Percentiles rank a stretch among this genome's conserved stretches.
These are phyloP conservation scores for Drosophila kuntzei DNA, from an alignment of 2,888 invertebrate species.

Conservation along the genomic window DNA sequence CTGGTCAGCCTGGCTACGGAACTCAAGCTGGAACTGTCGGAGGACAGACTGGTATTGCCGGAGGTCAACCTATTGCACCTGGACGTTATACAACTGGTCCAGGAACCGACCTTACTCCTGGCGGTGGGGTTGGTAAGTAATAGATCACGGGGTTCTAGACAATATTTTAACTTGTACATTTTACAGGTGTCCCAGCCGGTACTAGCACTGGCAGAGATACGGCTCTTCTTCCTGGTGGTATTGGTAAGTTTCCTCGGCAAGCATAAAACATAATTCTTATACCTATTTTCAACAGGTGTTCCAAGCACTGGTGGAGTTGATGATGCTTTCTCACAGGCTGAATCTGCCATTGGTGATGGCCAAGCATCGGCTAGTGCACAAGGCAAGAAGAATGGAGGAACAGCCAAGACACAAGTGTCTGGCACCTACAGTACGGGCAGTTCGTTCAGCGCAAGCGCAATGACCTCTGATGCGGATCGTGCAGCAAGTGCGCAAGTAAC, in stretches of 20 bases:
- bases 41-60: constrained; percentile 24
- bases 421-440: constrained; percentile 92
- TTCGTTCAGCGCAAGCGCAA: constrained; percentile 93
- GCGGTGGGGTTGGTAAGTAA: constrained; percentile 48
- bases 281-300: constrained; percentile 25
- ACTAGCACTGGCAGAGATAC: constrained; percentile 49
- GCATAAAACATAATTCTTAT: neutral
- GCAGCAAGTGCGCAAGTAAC: constrained; percentile 88
- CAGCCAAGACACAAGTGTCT: constrained; percentile 93
- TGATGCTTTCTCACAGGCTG: constrained; percentile 91
- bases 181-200: constrained; percentile 45
- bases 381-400: constrained; percentile 91
- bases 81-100: constrained; percentile 53
- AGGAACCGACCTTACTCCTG: constrained; percentile 22
- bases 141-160: neutral
- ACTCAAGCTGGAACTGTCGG: constrained; percentile 30
- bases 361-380: constrained; percentile 91
- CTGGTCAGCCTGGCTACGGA: constrained; percentile 24
- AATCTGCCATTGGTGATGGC: constrained; percentile 87
- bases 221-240: constrained; percentile 29
- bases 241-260: constrained; percentile 21
- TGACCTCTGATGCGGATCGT: constrained; percentile 90
- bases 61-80: constrained; percentile 31
- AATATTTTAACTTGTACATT: neutral
- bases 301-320: constrained; percentile 84